Evolutionary conservation across 2,888 invertebrate species (phyloP).

Genomic region (Ornithoptera alexandrae): DNA sequence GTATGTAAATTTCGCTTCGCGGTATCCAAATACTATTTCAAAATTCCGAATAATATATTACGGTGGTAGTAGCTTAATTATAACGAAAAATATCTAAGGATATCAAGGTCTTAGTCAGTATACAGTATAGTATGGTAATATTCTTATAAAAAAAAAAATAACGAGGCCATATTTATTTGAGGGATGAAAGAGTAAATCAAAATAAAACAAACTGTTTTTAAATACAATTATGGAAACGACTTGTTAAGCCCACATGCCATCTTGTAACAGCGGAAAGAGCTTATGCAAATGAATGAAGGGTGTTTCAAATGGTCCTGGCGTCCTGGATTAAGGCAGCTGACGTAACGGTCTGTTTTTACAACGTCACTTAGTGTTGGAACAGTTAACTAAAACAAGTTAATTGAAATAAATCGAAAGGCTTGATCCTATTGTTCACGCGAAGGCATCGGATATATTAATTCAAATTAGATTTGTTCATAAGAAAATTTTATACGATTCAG

Average conservation of each 20-base stretch:
- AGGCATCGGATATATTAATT: not conserved
- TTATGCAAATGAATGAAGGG: conserved; percentile 75
- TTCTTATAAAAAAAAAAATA: not conserved
- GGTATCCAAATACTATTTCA: too few relatives aligned
- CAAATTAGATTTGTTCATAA: not conserved
- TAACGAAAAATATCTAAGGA: too few relatives aligned
- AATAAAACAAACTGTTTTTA: conserved; percentile 19
- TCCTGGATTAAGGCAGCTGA: conserved; percentile 64
- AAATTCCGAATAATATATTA: too few relatives aligned
- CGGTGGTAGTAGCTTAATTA: too few relatives aligned
- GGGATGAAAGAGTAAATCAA: conserved; percentile 1
- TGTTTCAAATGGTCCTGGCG: conserved; percentile 53
- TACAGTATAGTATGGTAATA: not conserved
- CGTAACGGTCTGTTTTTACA: conserved; percentile 66
- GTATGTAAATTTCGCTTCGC: not conserved
- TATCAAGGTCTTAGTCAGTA: too few relatives aligned
- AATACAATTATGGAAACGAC: conserved; percentile 29
- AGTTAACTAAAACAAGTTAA: conserved; percentile 45
- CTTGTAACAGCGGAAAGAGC: conserved; percentile 67
- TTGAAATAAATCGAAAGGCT: conserved; percentile 34
- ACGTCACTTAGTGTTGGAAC: conserved; percentile 64
- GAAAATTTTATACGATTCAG: too few relatives aligned
- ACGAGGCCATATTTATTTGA: not conserved
- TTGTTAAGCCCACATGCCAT: conserved; percentile 50
- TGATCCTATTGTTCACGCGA: not conserved